A percentile compares a stretch with the other conserved stretches of the same genome.
Evolutionary conservation across 1,140 invertebrate species (phyloP).

Genomic region (Drosophila pallidifrons): DNA sequence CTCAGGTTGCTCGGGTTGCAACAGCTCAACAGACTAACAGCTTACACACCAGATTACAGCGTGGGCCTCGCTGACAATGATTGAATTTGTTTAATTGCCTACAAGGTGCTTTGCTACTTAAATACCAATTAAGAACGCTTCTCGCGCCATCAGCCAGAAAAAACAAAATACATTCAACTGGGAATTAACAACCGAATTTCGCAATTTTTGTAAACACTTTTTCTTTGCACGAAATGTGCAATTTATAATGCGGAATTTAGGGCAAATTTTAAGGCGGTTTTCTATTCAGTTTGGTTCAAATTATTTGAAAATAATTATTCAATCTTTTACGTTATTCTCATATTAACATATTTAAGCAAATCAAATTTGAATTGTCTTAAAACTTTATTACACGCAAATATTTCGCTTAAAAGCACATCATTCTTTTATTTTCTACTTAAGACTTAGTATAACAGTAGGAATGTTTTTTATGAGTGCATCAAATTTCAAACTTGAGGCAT

Average conservation of each 20-base stretch:
- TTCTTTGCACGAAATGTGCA: background rate
- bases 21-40: slow-evolving; percentile 12
- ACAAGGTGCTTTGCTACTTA: slow-evolving; percentile 22
- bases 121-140: slow-evolving; percentile 56
- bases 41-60: slow-evolving; percentile 41
- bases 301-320: too few relatives aligned
- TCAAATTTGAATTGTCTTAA: background rate
- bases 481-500: background rate
- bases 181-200: background rate
- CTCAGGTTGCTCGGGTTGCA: slow-evolving; percentile 16
- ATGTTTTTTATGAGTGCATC: background rate
- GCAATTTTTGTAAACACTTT: background rate
- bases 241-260: background rate
- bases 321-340: background rate
- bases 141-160: slow-evolving; percentile 11
- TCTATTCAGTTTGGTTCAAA: too few relatives aligned
- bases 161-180: background rate
- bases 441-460: background rate
- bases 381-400: too few relatives aligned
- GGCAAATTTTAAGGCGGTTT: background rate
- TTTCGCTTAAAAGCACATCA: background rate
- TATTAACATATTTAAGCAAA: background rate
- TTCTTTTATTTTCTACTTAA: background rate
- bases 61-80: slow-evolving; percentile 40
- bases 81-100: slow-evolving; percentile 65